Conservation (phyloP, 2,888 invertebrate genomes). For the Monoplex corrugatus region DNA sequence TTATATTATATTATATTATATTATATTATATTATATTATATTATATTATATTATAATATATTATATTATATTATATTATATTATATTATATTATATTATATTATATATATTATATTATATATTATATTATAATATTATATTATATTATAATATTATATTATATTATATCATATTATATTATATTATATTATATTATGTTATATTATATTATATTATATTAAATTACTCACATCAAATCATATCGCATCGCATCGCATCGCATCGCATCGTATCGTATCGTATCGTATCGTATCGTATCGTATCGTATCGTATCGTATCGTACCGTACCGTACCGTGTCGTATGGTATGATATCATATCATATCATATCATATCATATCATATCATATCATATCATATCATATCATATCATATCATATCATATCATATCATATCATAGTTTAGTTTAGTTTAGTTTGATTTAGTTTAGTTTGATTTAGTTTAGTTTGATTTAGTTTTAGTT, state of each 20-base stretch:
- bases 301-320: background rate
- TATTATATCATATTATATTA: conserved; percentile 1
- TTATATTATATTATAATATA: no score
- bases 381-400: conserved; percentile 22
- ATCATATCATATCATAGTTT: background rate
- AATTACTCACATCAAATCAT: background rate
- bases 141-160: background rate
- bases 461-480: no score
- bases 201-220: background rate
- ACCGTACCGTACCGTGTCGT: background rate
- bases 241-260: conserved; percentile 30
- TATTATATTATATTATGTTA: conserved; percentile 14
- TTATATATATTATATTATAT: background rate
- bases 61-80: no score
- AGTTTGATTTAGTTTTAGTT: no score
- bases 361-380: conserved; percentile 7
- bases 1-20: no score
- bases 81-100: background rate
- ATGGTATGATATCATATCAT: background rate
- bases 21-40: no score
- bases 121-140: background rate
- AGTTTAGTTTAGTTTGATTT: no score
- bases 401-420: conserved; percentile 19
- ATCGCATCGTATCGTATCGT: conserved; percentile 20
- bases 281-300: conserved; percentile 30